Conservation (phyloP, 2,888 invertebrate species). For the Noctua janthe region DNA sequence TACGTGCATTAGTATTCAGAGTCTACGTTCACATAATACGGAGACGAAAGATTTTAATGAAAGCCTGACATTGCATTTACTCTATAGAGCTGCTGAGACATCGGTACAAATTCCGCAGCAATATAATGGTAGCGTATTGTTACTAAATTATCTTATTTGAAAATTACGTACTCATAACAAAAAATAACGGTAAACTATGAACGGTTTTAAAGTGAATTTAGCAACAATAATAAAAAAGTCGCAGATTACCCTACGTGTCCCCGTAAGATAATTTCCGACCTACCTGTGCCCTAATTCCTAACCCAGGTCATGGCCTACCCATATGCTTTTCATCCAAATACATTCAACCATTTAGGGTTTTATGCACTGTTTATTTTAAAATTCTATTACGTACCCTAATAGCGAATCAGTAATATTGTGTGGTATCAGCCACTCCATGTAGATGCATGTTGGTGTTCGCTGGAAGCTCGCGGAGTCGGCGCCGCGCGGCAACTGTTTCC, state of each 20-base stretch:
- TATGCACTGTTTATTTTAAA: neutral
- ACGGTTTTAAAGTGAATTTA: neutral
- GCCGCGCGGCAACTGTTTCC: constrained; percentile 80
- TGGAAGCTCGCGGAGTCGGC: constrained; percentile 65
- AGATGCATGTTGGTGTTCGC: constrained; percentile 58
- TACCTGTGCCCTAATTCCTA: neutral
- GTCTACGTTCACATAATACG: constrained; percentile 85
- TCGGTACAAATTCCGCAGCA: neutral
- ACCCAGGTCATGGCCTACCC: neutral
- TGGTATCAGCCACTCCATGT: constrained; percentile 69
- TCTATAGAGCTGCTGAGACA: constrained; percentile 72
- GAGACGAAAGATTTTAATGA: constrained; percentile 89
- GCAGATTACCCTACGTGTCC: neutral
- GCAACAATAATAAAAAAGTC: neutral
- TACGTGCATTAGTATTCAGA: constrained; percentile 87
- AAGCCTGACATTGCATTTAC: constrained; percentile 77
- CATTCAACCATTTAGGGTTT: neutral
- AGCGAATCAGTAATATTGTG: neutral
- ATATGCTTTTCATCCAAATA: neutral
- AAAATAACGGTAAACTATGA: neutral
- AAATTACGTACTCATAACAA: neutral
- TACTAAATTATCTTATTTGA: neutral
- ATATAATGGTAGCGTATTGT: neutral
- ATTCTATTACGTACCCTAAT: neutral
- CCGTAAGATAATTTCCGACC: neutral